These are phyloP conservation scores for Boloria selene DNA, from an alignment of 2,888 invertebrate species.

Conservation along the genomic window DNA sequence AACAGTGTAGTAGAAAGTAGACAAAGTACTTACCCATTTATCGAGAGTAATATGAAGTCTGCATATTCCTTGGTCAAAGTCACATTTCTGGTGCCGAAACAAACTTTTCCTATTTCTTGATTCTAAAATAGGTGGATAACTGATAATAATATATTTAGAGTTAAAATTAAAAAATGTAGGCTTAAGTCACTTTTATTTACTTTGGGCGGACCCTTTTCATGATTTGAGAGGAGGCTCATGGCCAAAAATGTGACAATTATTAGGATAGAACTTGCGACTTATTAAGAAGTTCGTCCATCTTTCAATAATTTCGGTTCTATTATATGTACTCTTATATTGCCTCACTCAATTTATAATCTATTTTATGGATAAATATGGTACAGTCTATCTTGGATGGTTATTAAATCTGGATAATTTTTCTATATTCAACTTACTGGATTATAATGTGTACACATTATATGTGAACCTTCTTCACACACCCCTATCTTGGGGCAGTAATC, in stretches of 20 bases:
- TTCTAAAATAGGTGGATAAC: constrained; percentile 45
- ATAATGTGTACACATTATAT: constrained; percentile 64
- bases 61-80: constrained; percentile 52
- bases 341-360: no score
- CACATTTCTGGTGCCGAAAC: constrained; percentile 49
- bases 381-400: no score
- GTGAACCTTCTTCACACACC: constrained; percentile 57
- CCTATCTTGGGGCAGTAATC: constrained; percentile 59
- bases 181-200: not conserved
- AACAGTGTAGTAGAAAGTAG: not conserved
- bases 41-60: constrained; percentile 50
- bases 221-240: no score
- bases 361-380: no score
- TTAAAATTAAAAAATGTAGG: not conserved
- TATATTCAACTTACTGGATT: constrained; percentile 54
- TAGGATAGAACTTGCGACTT: no score
- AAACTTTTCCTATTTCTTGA: constrained; percentile 49
- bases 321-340: no score
- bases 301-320: no score
- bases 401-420: not conserved
- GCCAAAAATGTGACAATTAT: no score
- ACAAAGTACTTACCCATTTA: constrained; percentile 57
- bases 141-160: not conserved
- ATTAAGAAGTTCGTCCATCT: no score
- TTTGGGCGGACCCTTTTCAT: no score